phyloP scores from a whole-genome alignment of 2,797 vertebrate species.

The Onychomys arenicola region DNA sequence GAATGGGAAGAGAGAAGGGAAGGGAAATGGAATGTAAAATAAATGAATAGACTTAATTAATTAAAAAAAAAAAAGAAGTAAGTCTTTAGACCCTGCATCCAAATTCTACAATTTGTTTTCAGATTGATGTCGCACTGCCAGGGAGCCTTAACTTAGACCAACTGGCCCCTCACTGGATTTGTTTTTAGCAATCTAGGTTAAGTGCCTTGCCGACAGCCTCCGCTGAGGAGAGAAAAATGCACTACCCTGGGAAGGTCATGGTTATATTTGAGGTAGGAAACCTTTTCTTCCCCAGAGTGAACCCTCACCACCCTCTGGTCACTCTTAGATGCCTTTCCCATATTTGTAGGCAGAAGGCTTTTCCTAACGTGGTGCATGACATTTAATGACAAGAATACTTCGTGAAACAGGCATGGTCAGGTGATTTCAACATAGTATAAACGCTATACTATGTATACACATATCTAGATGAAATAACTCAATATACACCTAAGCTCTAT shows the following conservation, averaged over 20 bases:
- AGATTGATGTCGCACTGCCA: neutral
- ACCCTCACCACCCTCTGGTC: neutral
- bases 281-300: neutral
- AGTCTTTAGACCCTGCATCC: neutral
- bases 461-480: neutral
- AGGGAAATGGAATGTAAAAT: neutral
- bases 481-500: neutral
- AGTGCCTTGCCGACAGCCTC: neutral
- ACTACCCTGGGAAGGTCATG: neutral
- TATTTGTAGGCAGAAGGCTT: neutral
- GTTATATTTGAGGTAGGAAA: conserved; percentile 18
- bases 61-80: neutral
- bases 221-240: neutral
- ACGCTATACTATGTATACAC: too few species aligned
- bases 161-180: neutral
- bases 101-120: conserved; percentile 32
- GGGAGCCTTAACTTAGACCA: conserved; percentile 28
- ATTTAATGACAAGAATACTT: neutral
- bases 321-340: neutral
- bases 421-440: neutral
- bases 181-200: neutral
- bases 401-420: neutral
- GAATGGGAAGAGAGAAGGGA: too few species aligned
- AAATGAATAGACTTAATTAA: neutral
- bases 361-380: neutral